Conservation (phyloP, 2,113 vertebrate genomes). For the Alligator mississippiensis region DNA sequence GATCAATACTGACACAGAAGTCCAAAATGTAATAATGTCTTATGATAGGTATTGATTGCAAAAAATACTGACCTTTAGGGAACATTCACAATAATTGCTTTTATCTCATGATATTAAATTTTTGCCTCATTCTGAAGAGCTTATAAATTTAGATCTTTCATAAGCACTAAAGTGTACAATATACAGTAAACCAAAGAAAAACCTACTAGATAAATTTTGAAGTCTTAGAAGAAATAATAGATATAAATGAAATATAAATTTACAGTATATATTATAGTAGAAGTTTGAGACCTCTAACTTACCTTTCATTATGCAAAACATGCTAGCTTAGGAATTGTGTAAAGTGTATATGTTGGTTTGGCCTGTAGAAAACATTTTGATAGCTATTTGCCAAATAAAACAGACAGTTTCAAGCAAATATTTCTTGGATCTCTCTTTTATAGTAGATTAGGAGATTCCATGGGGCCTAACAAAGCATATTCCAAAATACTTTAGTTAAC, state of each 20-base stretch:
- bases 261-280: background rate
- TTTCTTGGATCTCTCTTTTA: constrained; percentile 9
- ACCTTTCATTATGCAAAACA: background rate
- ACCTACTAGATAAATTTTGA: too few species aligned
- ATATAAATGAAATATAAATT: background rate
- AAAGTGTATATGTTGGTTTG: constrained; percentile 25
- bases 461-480: background rate
- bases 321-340: background rate
- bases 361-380: background rate
- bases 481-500: constrained; percentile 45
- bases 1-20: too few species aligned
- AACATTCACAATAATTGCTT: too few species aligned
- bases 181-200: too few species aligned
- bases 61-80: too few species aligned
- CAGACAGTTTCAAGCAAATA: constrained; percentile 1
- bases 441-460: constrained; percentile 32
- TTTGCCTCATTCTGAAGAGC: too few species aligned
- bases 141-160: too few species aligned
- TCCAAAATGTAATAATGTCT: too few species aligned
- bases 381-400: constrained; percentile 13
- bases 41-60: too few species aligned
- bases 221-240: too few species aligned
- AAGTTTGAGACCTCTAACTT: background rate
- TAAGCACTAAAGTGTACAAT: too few species aligned
- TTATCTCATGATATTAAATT: too few species aligned